Conservation (phyloP, 2,113 vertebrate species). For the Petaurus breviceps region DNA sequence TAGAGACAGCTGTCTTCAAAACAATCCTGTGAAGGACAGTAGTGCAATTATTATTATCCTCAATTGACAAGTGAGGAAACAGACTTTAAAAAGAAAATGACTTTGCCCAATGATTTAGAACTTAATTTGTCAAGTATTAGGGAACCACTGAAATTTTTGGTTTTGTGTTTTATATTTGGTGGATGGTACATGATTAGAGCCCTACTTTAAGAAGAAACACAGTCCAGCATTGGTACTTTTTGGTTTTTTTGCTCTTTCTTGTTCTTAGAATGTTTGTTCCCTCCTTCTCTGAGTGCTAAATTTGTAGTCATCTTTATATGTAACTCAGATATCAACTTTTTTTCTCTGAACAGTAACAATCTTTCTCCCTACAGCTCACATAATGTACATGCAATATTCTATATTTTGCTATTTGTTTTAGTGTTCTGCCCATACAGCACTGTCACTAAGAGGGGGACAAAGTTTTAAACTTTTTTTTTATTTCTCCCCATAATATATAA, state of each 20-base stretch:
- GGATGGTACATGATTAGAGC: neutral
- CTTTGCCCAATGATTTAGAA: neutral
- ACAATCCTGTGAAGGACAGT: neutral
- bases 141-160: neutral
- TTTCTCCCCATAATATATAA: neutral
- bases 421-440: neutral
- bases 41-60: neutral
- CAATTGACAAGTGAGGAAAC: neutral
- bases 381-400: neutral
- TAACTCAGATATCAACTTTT: neutral
- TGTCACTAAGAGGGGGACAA: neutral
- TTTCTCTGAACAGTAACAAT: neutral
- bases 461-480: neutral
- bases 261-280: neutral
- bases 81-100: neutral
- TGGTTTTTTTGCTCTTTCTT: neutral
- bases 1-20: neutral
- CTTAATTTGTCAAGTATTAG: neutral
- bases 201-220: neutral
- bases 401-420: neutral
- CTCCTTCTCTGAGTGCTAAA: neutral
- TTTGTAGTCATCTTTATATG: neutral
- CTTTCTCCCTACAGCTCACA: neutral
- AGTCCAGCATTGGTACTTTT: neutral
- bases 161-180: neutral